Base-by-base conservation (phyloP, 2,113 vertebrate species). In the Cygnus buccinator region DNA sequence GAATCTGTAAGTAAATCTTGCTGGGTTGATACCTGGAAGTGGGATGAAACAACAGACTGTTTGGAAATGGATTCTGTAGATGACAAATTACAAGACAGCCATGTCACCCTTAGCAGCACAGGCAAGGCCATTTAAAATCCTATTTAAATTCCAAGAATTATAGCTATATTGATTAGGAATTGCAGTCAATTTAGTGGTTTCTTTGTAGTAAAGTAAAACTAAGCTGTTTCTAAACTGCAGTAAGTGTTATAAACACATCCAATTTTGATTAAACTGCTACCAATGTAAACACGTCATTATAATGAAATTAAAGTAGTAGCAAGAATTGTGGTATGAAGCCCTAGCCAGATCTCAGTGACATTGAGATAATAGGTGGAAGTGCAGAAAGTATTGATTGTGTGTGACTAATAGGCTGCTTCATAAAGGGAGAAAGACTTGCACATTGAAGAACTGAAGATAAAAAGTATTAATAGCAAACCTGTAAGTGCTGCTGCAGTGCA, bases 111-210 rank as follows among this genome's bases (percentile, higher is more conserved):
- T 50, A 91, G 74, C 74, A 71, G 37, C 62, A 59, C 0, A 0
- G 44, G 77, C 39, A 96, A 84, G 85, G 62, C 31, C 68, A 73
- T 72, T 90, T 87, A 35, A 89, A 91, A 94, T 59, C 17, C 77
- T 71, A 67, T 84, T 71, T 82, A 84, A 76, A 79, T 91, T 43
- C 83, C 63, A 88, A 92, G 75, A 89, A 70, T 91, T 65, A 90
- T 72, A 90, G 33, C 46, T 70, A 3, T 87, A 95, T 94, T 97
- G 96, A 96, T 94, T 78, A 93, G 89, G 67, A 93, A 88, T 93
- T 94, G 88, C 41, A 67, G 58, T 80, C 91, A 81, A 58, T 90
- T 77, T 90, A 91, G 79, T 80, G 63, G 57, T 52, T 95, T 94
- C 62, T 67, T 90, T 71, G 55, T 44, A 83, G 37, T 43, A 65